Percentiles rank a stretch among this genome's conserved stretches.
These are phyloP conservation scores for Ondatra zibethicus DNA, from an alignment of 2,113 vertebrate species.

Conservation along the genomic window DNA sequence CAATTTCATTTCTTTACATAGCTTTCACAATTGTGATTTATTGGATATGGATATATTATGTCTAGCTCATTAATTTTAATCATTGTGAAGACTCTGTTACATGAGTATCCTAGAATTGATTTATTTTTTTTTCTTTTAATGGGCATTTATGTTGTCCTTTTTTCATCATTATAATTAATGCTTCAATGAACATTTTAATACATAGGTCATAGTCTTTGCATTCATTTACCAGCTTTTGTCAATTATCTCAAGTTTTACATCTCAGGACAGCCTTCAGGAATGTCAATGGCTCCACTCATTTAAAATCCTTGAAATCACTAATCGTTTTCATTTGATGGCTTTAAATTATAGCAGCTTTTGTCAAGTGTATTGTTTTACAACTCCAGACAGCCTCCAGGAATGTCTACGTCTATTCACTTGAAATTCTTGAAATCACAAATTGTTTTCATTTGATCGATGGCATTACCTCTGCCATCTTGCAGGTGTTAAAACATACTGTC, in stretches of 20 bases:
- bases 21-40: slow-evolving; percentile 50
- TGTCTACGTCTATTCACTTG: background rate
- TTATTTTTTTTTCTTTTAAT: slow-evolving; percentile 63
- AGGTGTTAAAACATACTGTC: background rate
- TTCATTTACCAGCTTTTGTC: background rate
- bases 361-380: background rate
- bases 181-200: slow-evolving; percentile 50
- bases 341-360: slow-evolving; percentile 19
- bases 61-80: slow-evolving; percentile 72
- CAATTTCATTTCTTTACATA: slow-evolving; percentile 45
- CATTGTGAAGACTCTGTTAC: slow-evolving; percentile 21
- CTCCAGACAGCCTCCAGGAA: background rate
- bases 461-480: background rate
- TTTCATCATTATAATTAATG: slow-evolving; percentile 53
- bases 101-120: slow-evolving; percentile 47
- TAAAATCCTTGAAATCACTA: background rate
- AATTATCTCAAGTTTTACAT: background rate
- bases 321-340: background rate
- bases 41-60: slow-evolving; percentile 38
- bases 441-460: background rate
- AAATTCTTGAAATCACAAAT: background rate
- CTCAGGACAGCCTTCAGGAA: background rate
- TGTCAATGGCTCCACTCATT: background rate
- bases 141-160: slow-evolving; percentile 56
- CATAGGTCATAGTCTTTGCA: background rate